phyloP scores from a whole-genome alignment of 2,888 invertebrate species.

The Zhuqinia jingwanae region DNA sequence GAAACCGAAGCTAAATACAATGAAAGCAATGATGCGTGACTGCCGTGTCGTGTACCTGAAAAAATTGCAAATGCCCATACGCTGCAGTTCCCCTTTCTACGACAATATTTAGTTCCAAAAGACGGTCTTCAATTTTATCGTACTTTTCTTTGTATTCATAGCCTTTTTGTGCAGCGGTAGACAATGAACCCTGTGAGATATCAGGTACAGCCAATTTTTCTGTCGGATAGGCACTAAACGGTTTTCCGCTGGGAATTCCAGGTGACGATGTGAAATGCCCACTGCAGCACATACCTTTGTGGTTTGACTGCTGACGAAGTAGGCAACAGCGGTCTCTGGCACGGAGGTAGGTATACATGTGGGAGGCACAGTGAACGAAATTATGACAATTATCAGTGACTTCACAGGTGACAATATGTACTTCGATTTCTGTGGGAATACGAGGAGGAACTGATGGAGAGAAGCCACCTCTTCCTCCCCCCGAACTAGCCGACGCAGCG shows the following conservation, averaged over 20 bases:
- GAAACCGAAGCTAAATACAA: slow-evolving; percentile 35
- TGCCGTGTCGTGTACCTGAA: slow-evolving; percentile 68
- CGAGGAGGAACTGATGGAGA: background rate
- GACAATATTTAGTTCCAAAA: slow-evolving; percentile 78
- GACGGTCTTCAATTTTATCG: slow-evolving; percentile 72
- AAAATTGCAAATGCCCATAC: slow-evolving; percentile 81
- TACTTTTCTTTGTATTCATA: slow-evolving; percentile 74
- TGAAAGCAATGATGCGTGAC: slow-evolving; percentile 20
- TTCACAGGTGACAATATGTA: slow-evolving; percentile 72
- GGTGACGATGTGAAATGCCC: slow-evolving; percentile 52
- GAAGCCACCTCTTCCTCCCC: slow-evolving; percentile 6
- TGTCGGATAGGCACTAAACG: slow-evolving; percentile 73
- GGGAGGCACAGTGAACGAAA: slow-evolving; percentile 76
- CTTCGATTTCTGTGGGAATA: background rate
- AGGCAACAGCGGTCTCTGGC: slow-evolving; percentile 75
- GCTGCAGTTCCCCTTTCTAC: slow-evolving; percentile 81
- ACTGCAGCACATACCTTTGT: slow-evolving; percentile 77
- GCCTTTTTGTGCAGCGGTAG: slow-evolving; percentile 71
- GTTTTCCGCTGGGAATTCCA: slow-evolving; percentile 65
- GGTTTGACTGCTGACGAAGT: slow-evolving; percentile 30
- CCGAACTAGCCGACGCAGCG: background rate
- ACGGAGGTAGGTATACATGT: slow-evolving; percentile 69
- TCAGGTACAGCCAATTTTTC: slow-evolving; percentile 71
- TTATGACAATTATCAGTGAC: slow-evolving; percentile 73
- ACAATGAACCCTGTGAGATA: slow-evolving; percentile 72